These are phyloP conservation scores for Graptemys geographica DNA, from an alignment of 2,797 vertebrate genomes.

Conservation along the genomic window DNA sequence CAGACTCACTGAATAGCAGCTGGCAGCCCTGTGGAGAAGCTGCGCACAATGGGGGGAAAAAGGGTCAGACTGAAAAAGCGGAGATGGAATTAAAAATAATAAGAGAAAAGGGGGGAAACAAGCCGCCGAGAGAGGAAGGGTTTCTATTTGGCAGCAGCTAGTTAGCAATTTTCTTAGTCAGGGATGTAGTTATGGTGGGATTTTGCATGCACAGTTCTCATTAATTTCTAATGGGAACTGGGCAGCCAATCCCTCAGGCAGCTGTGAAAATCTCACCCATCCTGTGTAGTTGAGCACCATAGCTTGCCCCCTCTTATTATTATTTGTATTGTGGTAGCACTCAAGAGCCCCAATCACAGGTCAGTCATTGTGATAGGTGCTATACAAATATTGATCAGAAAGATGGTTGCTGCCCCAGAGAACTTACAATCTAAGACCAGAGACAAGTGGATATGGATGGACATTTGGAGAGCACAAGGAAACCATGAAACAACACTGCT, in stretches of 20 bases:
- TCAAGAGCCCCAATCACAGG: background rate
- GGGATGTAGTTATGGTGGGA: background rate
- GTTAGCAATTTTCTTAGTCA: background rate
- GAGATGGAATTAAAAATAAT: conserved; percentile 17
- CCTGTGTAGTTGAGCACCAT: background rate
- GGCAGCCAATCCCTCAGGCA: background rate
- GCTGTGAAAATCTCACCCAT: background rate
- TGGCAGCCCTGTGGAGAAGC: conserved; percentile 41
- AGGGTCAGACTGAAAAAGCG: conserved; percentile 41
- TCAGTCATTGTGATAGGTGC: background rate
- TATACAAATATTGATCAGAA: background rate
- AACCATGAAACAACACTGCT: background rate
- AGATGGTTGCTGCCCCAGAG: background rate
- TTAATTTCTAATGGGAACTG: background rate
- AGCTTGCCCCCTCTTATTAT: background rate
- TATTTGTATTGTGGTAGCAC: background rate
- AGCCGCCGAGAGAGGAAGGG: background rate
- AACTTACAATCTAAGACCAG: rapidly evolving
- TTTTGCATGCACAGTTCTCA: background rate
- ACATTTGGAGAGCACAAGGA: background rate
- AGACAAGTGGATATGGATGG: background rate
- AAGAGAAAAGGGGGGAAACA: background rate
- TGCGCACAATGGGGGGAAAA: background rate
- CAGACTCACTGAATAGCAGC: conserved; percentile 53
- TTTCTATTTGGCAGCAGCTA: background rate